A percentile compares a stretch with the other conserved stretches of the same genome.
Evolutionary conservation across 1,140 invertebrate genomes (phyloP).

Genomic region (Pararge aegeria): DNA sequence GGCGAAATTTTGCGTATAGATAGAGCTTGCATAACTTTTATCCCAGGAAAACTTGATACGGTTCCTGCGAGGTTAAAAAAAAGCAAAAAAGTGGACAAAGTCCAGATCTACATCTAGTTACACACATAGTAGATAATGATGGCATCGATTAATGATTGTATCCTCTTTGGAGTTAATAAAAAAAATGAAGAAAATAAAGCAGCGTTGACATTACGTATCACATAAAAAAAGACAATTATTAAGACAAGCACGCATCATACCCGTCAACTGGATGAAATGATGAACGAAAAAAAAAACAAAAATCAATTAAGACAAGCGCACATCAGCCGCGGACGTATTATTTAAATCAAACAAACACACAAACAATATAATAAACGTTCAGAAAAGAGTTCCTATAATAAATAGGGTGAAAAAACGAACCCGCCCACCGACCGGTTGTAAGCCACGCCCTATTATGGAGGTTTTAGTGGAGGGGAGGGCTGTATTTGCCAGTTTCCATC

Average conservation of each 20-base stretch:
- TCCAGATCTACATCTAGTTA: too few species aligned
- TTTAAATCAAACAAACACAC: slow-evolving; percentile 34
- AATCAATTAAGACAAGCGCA: slow-evolving; percentile 23
- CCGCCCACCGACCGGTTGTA: slow-evolving; percentile 32
- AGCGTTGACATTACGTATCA: background rate
- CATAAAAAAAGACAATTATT: background rate
- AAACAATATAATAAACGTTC: slow-evolving; percentile 63
- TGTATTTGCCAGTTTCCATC: slow-evolving; percentile 56
- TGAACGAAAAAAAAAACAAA: slow-evolving; percentile 27
- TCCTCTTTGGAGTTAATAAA: background rate
- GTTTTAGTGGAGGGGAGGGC: slow-evolving; percentile 31
- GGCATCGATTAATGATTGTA: too few species aligned
- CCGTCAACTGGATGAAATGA: slow-evolving; percentile 11
- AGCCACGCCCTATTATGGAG: slow-evolving; percentile 41
- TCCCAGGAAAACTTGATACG: too few species aligned
- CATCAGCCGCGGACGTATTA: slow-evolving; percentile 36
- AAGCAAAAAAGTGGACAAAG: too few species aligned
- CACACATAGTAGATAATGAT: too few species aligned
- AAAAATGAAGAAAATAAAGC: background rate
- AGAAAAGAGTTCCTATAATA: slow-evolving; percentile 47
- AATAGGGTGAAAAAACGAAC: slow-evolving; percentile 53
- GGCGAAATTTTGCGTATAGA: too few species aligned
- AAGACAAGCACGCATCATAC: background rate
- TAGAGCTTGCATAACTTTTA: too few species aligned
- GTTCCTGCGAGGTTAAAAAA: too few species aligned